Conservation (phyloP, 2,888 invertebrate species). For the Cataglyphis livida region DNA sequence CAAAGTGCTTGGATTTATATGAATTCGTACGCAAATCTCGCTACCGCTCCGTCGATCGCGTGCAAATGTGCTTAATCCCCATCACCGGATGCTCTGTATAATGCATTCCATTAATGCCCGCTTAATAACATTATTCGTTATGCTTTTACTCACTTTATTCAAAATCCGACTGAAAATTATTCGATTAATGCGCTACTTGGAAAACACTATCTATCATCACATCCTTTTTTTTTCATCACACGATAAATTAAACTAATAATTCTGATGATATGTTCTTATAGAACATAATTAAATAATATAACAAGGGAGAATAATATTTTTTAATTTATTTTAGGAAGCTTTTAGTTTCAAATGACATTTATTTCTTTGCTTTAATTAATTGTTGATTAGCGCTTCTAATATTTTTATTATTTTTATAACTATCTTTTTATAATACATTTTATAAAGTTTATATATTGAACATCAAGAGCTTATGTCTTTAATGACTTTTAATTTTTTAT, state of each 20-base stretch:
- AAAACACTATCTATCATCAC: not conserved
- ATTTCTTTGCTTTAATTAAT: not conserved
- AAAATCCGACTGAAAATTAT: conserved; percentile 33
- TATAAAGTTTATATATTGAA: not conserved
- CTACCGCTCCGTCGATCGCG: conserved; percentile 38
- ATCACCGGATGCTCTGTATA: conserved; percentile 28
- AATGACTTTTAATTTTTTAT: not conserved
- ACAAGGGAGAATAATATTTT: not conserved
- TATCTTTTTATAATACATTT: not conserved
- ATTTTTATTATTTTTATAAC: not conserved
- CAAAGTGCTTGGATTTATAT: conserved; percentile 41
- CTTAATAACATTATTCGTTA: conserved; percentile 43
- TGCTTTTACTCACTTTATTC: conserved; percentile 33
- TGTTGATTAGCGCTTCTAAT: not conserved
- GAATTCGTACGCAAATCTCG: conserved; percentile 39
- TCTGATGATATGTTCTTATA: not conserved
- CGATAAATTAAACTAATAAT: not conserved
- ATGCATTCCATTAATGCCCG: conserved; percentile 43
- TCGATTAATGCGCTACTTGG: conserved; percentile 1
- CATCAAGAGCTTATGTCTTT: not conserved
- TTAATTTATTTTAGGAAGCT: not conserved
- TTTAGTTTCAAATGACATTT: not conserved
- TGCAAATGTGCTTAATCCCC: conserved; percentile 50
- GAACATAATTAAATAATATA: not conserved
- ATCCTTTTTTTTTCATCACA: not conserved